These are phyloP conservation scores for Hydroisotoma schaefferi DNA, from an alignment of 2,888 invertebrate genomes.

Conservation along the genomic window DNA sequence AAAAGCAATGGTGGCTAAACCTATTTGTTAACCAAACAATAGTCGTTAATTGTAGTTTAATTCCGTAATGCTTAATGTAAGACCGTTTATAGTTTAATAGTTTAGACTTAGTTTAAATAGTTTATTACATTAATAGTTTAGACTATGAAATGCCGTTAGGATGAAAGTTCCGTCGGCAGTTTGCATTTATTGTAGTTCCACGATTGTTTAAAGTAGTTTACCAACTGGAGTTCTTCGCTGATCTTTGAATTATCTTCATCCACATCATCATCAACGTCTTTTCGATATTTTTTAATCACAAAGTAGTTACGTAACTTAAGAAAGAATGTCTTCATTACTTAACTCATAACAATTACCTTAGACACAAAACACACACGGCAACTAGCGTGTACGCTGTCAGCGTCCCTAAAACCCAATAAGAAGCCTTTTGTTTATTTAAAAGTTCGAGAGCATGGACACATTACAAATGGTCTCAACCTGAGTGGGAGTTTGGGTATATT, in stretches of 20 bases:
- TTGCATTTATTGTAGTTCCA: constrained; percentile 26
- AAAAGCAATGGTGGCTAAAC: constrained; percentile 29
- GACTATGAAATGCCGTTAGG: constrained; percentile 40
- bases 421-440: too few species aligned
- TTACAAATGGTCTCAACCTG: too few species aligned
- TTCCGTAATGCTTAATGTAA: not conserved
- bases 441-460: too few species aligned
- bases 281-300: not conserved
- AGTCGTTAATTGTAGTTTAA: too few species aligned
- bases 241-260: not conserved
- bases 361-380: constrained; percentile 79
- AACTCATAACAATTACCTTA: constrained; percentile 60
- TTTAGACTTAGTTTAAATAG: too few species aligned
- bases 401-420: constrained; percentile 64
- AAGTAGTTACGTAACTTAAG: not conserved
- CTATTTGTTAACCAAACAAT: too few species aligned
- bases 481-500: too few species aligned
- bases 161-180: constrained; percentile 42
- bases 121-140: constrained; percentile 43
- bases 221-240: too few species aligned
- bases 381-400: constrained; percentile 88
- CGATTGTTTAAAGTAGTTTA: constrained; percentile 31
- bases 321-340: not conserved
- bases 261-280: not conserved
- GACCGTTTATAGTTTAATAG: constrained; percentile 42